These are phyloP conservation scores for Latheticus oryzae DNA, from an alignment of 2,888 invertebrate species.

Conservation along the genomic window DNA sequence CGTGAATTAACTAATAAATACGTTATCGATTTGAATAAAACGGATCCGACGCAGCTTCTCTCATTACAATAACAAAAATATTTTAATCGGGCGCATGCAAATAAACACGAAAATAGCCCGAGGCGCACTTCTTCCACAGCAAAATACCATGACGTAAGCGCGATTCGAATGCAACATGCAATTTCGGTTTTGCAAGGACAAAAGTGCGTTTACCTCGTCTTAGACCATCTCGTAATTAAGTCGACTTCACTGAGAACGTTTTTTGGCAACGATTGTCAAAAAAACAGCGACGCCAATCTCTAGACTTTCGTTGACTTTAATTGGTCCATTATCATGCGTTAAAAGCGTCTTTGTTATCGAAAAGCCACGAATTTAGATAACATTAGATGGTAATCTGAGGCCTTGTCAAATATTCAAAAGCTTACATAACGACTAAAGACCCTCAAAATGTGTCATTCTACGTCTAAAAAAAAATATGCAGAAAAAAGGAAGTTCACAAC, in stretches of 20 bases:
- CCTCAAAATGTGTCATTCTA: slow-evolving; percentile 6
- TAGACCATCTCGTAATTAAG: slow-evolving; percentile 53
- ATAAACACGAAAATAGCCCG: slow-evolving; percentile 34
- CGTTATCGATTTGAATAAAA: slow-evolving; percentile 28
- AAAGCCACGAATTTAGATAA: slow-evolving; percentile 23
- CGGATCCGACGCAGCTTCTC: slow-evolving; percentile 2
- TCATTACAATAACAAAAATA: slow-evolving; percentile 36
- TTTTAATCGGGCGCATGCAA: slow-evolving; percentile 33
- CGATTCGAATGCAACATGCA: slow-evolving; percentile 56
- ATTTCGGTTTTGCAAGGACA: slow-evolving; percentile 62
- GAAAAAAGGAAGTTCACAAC: slow-evolving; percentile 5
- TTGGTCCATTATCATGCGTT: slow-evolving; percentile 11
- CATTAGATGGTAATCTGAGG: slow-evolving; percentile 33
- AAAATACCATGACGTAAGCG: slow-evolving; percentile 42
- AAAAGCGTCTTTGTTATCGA: slow-evolving; percentile 17
- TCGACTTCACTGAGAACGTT: not conserved
- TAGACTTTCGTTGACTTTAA: not conserved
- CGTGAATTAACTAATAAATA: slow-evolving; percentile 29
- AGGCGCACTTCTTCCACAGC: slow-evolving; percentile 38
- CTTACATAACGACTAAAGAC: slow-evolving; percentile 26
- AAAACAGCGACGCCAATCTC: not conserved
- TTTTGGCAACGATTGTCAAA: slow-evolving; percentile 4
- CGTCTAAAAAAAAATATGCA: not conserved
- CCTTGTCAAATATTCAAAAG: slow-evolving; percentile 28
- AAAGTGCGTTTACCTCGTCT: slow-evolving; percentile 64